Percentiles rank a stretch among this genome's conserved stretches.
phyloP scores from a whole-genome alignment of 2,888 invertebrate species.

The Protonemura montana region DNA sequence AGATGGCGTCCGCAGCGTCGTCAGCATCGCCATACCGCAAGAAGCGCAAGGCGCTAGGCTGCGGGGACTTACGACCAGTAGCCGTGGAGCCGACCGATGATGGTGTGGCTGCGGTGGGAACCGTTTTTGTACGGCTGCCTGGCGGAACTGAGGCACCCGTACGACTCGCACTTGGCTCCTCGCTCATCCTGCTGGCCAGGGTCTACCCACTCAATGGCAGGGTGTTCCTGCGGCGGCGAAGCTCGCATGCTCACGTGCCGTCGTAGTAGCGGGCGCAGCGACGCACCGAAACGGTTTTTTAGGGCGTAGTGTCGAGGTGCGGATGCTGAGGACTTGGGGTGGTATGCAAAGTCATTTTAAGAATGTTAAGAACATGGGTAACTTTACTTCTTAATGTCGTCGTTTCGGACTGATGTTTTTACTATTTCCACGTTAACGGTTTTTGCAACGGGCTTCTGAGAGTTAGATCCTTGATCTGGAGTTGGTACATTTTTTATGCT shows the following conservation, averaged over 20 bases:
- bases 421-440: too few species aligned
- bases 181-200: slow-evolving; percentile 75
- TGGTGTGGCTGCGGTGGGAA: slow-evolving; percentile 89
- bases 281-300: too few species aligned
- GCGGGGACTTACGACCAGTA: slow-evolving; percentile 75
- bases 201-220: slow-evolving; percentile 67
- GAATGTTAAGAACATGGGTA: neutral
- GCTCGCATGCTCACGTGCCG: slow-evolving; percentile 59
- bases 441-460: too few species aligned
- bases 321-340: too few species aligned
- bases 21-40: slow-evolving; percentile 52
- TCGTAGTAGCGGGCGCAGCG: slow-evolving; percentile 39
- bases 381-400: neutral
- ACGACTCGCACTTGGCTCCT: slow-evolving; percentile 81
- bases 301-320: too few species aligned
- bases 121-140: slow-evolving; percentile 88
- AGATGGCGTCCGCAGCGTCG: neutral
- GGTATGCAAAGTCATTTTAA: too few species aligned
- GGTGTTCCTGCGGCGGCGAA: slow-evolving; percentile 67
- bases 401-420: too few species aligned
- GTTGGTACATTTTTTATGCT: too few species aligned
- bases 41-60: slow-evolving; percentile 50
- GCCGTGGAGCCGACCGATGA: slow-evolving; percentile 92
- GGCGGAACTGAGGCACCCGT: slow-evolving; percentile 83
- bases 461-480: neutral